These are phyloP conservation scores for Sebastiscus albofasciatus DNA, from an alignment of 2,797 vertebrate genomes.

Conservation along the genomic window DNA sequence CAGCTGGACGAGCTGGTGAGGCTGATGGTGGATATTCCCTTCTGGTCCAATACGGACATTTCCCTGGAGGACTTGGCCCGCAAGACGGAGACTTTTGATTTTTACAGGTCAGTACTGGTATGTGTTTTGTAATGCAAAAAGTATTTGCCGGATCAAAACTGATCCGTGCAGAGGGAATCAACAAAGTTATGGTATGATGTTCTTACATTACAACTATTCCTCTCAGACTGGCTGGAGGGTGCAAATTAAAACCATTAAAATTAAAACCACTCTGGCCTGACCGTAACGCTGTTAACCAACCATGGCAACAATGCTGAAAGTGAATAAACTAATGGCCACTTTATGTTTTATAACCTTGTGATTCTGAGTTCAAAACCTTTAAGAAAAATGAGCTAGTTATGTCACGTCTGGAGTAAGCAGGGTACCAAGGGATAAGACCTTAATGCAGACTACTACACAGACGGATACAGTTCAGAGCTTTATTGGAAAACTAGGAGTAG, in stretches of 20 bases:
- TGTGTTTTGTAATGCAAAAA: neutral
- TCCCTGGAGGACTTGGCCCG: constrained; percentile 91
- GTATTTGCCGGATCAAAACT: neutral
- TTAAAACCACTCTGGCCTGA: neutral
- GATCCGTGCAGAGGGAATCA: neutral
- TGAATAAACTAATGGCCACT: neutral
- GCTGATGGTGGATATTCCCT: constrained; percentile 89
- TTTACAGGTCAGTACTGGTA: constrained; percentile 87
- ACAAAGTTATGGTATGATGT: neutral
- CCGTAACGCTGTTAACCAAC: neutral
- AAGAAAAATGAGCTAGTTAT: neutral
- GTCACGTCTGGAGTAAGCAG: neutral
- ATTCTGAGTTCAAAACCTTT: neutral
- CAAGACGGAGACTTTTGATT: constrained; percentile 91
- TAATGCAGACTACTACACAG: neutral
- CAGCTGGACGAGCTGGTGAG: constrained; percentile 88
- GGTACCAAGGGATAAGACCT: neutral
- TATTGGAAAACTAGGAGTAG: neutral
- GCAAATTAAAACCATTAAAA: neutral
- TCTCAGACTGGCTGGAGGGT: neutral
- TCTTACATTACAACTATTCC: neutral
- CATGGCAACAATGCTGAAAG: neutral
- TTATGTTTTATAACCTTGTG: neutral
- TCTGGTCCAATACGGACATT: constrained; percentile 89
- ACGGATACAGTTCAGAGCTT: neutral